Evolutionary conservation across 2,888 invertebrate species (phyloP).

Genomic region (Agriopis leucophaearia): DNA sequence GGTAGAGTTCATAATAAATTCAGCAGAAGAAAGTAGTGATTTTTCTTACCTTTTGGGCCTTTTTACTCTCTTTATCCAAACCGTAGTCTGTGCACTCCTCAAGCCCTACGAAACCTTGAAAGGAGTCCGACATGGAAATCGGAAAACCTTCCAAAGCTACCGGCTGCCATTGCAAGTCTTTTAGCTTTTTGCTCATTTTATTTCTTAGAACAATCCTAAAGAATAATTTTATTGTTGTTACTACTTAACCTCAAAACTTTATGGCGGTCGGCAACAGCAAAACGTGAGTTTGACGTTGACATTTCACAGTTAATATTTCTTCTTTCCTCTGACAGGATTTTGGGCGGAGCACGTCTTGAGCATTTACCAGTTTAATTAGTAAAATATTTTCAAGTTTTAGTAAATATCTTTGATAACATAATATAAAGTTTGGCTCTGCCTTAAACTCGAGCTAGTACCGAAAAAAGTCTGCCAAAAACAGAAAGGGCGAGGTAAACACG

Average conservation of each 20-base stretch:
- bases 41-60: slow-evolving; percentile 68
- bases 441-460: too few species aligned
- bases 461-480: too few species aligned
- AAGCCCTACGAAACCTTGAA: slow-evolving; percentile 91
- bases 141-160: slow-evolving; percentile 88
- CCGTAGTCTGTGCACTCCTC: slow-evolving; percentile 92
- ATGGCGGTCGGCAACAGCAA: background rate
- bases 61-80: slow-evolving; percentile 76
- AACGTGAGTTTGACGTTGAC: slow-evolving; percentile 1
- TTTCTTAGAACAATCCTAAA: background rate
- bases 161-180: slow-evolving; percentile 87
- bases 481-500: too few species aligned
- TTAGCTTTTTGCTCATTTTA: slow-evolving; percentile 74
- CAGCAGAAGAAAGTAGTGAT: background rate
- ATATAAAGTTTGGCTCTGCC: too few species aligned
- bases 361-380: too few species aligned
- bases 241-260: slow-evolving; percentile 15
- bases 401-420: too few species aligned
- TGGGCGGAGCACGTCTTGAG: too few species aligned
- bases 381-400: too few species aligned
- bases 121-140: slow-evolving; percentile 67
- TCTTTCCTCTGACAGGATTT: background rate
- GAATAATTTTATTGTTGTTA: background rate
- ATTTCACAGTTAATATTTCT: background rate
- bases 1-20: background rate